Conservation (phyloP, 1,140 invertebrate species). For the Hypothenemus hampei region DNA sequence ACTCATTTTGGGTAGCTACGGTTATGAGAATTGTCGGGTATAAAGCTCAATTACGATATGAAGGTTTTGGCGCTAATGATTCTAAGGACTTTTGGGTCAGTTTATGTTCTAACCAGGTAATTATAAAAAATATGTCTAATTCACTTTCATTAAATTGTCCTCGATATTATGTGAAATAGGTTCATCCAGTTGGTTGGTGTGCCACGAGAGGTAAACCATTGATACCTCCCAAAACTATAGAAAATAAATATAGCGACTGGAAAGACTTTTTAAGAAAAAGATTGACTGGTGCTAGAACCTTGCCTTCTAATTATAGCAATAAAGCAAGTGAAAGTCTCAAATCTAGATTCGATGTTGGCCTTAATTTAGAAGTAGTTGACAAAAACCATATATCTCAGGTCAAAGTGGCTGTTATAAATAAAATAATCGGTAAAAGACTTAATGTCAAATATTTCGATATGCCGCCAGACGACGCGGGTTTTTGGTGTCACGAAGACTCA, state of each 20-base stretch:
- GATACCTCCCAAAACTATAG: conserved; percentile 85
- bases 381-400: conserved; percentile 91
- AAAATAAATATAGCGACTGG: conserved; percentile 93
- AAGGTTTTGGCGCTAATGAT: conserved; percentile 84
- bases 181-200: conserved; percentile 96
- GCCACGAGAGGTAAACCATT: conserved; percentile 90
- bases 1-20: conserved; percentile 93
- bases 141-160: not conserved
- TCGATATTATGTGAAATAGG: conserved; percentile 42
- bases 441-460: conserved; percentile 87
- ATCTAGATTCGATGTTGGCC: conserved; percentile 72
- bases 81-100: conserved; percentile 95
- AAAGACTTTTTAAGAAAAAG: conserved; percentile 89
- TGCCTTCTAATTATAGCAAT: conserved; percentile 86
- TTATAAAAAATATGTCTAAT: not conserved
- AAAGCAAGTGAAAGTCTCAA: conserved; percentile 80
- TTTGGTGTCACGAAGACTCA: conserved; percentile 96
- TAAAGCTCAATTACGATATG: conserved; percentile 87
- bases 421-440: conserved; percentile 86
- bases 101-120: conserved; percentile 74
- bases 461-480: conserved; percentile 70
- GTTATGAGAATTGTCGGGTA: conserved; percentile 88
- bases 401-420: conserved; percentile 81
- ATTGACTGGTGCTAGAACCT: conserved; percentile 82
- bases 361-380: conserved; percentile 90